phyloP scores from a whole-genome alignment of 2,113 vertebrate genomes.

The Eolophus roseicapilla region DNA sequence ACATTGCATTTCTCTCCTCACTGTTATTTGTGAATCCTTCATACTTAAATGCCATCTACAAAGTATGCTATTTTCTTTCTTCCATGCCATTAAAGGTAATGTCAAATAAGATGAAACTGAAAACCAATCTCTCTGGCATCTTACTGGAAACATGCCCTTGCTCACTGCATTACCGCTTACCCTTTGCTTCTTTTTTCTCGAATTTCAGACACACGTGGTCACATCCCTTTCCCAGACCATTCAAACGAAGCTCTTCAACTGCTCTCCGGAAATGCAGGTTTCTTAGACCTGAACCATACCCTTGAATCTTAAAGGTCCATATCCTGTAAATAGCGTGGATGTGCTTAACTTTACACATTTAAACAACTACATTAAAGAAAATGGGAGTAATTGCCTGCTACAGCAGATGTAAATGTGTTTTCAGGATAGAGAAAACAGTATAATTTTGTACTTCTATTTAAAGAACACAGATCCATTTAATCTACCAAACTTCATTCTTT shows the following conservation, averaged over 20 bases:
- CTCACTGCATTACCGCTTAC: not conserved
- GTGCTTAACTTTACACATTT: not conserved
- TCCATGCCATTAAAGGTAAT: constrained; percentile 58
- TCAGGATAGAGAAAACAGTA: constrained; percentile 28
- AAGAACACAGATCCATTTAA: constrained; percentile 58
- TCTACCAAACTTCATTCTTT: constrained; percentile 49
- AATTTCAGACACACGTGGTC: not conserved
- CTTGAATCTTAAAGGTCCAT: not conserved
- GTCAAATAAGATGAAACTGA: constrained; percentile 41
- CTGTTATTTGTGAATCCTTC: constrained; percentile 33
- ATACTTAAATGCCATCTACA: constrained; percentile 31
- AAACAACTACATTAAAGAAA: constrained; percentile 37
- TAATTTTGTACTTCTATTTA: constrained; percentile 55
- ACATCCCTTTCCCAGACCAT: not conserved
- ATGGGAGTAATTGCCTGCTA: constrained; percentile 34
- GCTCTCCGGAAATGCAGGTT: not conserved
- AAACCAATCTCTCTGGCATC: constrained; percentile 28
- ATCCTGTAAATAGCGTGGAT: not conserved
- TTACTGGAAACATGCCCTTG: not conserved
- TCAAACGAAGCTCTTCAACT: not conserved
- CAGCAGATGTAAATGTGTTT: constrained; percentile 56
- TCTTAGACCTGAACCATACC: not conserved
- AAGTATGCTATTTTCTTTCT: constrained; percentile 58
- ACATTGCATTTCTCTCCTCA: not conserved
- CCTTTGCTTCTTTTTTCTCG: not conserved